A percentile compares a stretch with the other conserved stretches of the same genome.
Evolutionary conservation across 1,140 invertebrate species (phyloP).

Genomic region (Lasioglossum albipes): DNA sequence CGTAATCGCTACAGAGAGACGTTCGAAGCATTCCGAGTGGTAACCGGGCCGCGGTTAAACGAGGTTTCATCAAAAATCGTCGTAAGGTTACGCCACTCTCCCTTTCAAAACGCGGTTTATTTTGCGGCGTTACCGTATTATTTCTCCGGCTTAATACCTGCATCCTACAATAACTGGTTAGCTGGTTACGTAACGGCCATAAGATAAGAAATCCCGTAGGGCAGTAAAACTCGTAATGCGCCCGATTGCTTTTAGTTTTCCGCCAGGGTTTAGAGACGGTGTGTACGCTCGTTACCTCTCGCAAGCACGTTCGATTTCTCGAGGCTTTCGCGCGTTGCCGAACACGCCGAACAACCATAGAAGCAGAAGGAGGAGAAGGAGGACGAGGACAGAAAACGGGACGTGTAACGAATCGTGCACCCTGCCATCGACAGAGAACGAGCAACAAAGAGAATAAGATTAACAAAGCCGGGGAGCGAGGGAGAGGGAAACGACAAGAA

Average conservation of each 20-base stretch:
- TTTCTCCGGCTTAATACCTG: conserved; percentile 55
- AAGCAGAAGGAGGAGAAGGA: too few species aligned
- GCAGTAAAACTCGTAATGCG: conserved; percentile 62
- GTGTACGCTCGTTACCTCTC: conserved; percentile 40
- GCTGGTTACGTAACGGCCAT: conserved; percentile 52
- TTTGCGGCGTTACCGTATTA: conserved; percentile 55
- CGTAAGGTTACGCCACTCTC: conserved; percentile 48
- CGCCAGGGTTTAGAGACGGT: conserved; percentile 13
- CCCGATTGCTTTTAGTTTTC: conserved; percentile 63
- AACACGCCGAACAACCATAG: neutral
- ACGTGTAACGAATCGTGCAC: conserved; percentile 7
- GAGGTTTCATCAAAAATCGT: conserved; percentile 52
- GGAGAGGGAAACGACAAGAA: neutral
- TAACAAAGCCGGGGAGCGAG: neutral
- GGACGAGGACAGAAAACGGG: neutral
- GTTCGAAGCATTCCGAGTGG: neutral
- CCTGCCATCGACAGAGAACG: neutral
- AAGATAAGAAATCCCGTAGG: conserved; percentile 66
- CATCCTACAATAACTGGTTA: conserved; percentile 62
- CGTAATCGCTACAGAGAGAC: conserved; percentile 2
- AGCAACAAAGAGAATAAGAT: conserved; percentile 27
- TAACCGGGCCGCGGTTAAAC: neutral
- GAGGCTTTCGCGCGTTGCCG: conserved; percentile 17
- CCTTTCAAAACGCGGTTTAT: conserved; percentile 43
- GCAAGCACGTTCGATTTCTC: conserved; percentile 58